Conservation (phyloP, 2,113 vertebrate genomes). For the Fregetta grallaria region DNA sequence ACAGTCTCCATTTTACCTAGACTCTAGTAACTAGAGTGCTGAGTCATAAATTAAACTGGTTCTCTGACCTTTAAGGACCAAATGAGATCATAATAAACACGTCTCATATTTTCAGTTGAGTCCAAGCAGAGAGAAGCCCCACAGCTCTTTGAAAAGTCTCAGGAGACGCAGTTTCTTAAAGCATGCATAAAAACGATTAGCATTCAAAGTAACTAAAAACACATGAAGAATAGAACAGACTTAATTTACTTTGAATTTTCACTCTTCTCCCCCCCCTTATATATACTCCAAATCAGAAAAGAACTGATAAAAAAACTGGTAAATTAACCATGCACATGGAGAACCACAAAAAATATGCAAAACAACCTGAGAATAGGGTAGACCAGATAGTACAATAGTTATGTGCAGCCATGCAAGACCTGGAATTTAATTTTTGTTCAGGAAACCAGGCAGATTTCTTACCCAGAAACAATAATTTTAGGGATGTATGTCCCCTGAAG, state of each 20-base stretch:
- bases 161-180: not conserved
- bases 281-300: not conserved
- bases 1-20: slow-evolving; percentile 28
- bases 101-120: slow-evolving; percentile 3
- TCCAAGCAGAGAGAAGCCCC: not conserved
- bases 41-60: slow-evolving; percentile 42
- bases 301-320: not conserved
- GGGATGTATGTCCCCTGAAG: not conserved
- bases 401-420: not conserved
- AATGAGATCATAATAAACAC: slow-evolving; percentile 56
- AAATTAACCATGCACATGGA: not conserved
- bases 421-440: not conserved
- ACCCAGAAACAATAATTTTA: not conserved
- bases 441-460: not conserved
- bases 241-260: not conserved
- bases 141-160: not conserved
- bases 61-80: slow-evolving; percentile 40
- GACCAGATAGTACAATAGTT: not conserved
- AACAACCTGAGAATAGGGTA: not conserved
- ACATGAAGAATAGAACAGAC: not conserved
- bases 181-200: not conserved
- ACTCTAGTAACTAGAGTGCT: slow-evolving; percentile 24
- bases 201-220: not conserved
- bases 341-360: not conserved
- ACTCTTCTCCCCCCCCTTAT: not conserved